Percentiles rank a stretch among this genome's conserved stretches.
Conservation (phyloP, 2,797 vertebrate genomes). For the Ceryle rudis region DNA sequence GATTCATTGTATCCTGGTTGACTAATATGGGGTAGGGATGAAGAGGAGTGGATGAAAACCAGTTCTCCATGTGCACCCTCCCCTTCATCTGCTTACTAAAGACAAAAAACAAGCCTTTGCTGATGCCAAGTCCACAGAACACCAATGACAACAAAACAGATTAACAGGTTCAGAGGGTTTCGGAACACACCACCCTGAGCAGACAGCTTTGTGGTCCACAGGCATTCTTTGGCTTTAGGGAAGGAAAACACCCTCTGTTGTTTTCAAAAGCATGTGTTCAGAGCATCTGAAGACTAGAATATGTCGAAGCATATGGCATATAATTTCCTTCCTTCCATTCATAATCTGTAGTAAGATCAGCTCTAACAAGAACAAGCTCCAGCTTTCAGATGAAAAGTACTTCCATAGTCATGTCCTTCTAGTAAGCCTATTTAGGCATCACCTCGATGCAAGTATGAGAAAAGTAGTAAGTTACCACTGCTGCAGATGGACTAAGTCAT, state of each 20-base stretch:
- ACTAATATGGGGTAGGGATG: accelerated
- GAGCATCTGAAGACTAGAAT: slow-evolving; percentile 59
- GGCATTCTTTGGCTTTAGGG: slow-evolving; percentile 8
- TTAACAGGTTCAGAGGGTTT: background rate
- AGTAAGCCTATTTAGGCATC: background rate
- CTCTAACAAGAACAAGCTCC: background rate
- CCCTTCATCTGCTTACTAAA: background rate
- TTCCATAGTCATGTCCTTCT: background rate
- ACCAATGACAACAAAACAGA: background rate
- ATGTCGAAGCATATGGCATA: slow-evolving; percentile 56
- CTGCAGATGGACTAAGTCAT: background rate
- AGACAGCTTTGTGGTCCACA: background rate
- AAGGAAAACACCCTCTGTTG: slow-evolving; percentile 60
- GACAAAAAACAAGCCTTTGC: background rate
- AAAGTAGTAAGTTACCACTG: background rate
- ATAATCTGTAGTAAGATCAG: background rate
- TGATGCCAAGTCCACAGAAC: accelerated
- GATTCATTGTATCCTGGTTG: background rate
- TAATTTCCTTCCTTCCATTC: slow-evolving; percentile 36
- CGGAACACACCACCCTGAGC: background rate
- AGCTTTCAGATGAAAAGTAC: background rate
- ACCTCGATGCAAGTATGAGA: accelerated
- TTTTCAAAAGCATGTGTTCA: slow-evolving; percentile 46
- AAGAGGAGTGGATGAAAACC: background rate
- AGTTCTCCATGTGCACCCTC: background rate